Evolutionary conservation across 2,888 invertebrate genomes (phyloP).

Genomic region (Sphaerophoria taeniata): DNA sequence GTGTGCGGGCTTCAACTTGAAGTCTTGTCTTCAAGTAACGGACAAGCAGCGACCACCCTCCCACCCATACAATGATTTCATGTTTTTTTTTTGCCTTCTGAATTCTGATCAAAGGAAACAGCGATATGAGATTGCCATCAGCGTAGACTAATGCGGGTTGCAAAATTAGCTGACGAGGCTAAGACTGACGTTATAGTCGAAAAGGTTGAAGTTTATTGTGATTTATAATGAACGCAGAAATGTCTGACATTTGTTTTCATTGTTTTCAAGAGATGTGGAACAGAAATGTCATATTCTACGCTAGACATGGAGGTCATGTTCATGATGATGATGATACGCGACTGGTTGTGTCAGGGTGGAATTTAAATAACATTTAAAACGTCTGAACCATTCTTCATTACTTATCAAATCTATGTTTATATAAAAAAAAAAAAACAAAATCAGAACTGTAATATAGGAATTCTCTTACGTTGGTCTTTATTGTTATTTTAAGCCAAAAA

Average conservation of each 20-base stretch:
- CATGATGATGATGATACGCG: background rate
- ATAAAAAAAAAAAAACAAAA: too few relatives aligned
- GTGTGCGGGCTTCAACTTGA: constrained; percentile 37
- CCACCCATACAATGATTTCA: background rate
- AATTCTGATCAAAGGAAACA: constrained; percentile 50
- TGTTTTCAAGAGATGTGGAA: constrained; percentile 2
- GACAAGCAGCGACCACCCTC: background rate
- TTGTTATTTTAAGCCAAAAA: too few relatives aligned
- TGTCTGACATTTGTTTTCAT: constrained; percentile 1
- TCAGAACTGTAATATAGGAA: too few relatives aligned
- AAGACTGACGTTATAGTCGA: constrained; percentile 21
- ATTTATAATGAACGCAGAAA: constrained; percentile 53
- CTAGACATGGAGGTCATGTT: background rate
- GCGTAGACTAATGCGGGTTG: constrained; percentile 25
- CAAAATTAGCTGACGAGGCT: constrained; percentile 1
- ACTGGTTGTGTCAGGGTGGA: too few relatives aligned
- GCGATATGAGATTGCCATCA: constrained; percentile 47
- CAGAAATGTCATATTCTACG: constrained; percentile 17
- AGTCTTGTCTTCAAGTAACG: constrained; percentile 16
- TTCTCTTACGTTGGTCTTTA: too few relatives aligned
- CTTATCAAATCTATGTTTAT: too few relatives aligned
- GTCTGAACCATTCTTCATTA: too few relatives aligned
- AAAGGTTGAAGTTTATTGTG: constrained; percentile 58
- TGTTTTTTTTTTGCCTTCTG: background rate
- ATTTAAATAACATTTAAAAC: too few relatives aligned